Conservation (phyloP, 2,797 vertebrate genomes). For the Micromesistius poutassou region DNA sequence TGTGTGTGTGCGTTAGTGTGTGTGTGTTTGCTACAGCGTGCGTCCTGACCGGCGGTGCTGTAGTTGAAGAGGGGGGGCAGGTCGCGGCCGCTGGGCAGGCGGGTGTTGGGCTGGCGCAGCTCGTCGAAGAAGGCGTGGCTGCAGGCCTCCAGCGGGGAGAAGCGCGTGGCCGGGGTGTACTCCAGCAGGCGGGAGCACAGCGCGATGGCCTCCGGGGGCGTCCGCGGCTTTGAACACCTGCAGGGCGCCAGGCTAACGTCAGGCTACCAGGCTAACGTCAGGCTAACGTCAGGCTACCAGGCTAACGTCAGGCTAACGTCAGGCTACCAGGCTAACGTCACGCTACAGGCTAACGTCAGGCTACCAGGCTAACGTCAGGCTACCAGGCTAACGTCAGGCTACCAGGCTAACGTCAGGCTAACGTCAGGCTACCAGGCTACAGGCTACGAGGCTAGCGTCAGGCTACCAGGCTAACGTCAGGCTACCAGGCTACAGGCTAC, state of each 20-base stretch:
- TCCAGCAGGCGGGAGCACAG: conserved; percentile 96
- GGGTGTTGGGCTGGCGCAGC: conserved; percentile 96
- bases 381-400: no score
- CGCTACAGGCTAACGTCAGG: no score
- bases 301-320: no score
- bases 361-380: no score
- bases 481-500: no score
- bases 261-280: neutral
- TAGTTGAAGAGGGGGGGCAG: conserved; percentile 99
- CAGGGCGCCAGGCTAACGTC: neutral
- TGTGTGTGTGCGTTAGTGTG: neutral
- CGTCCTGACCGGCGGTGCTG: conserved; percentile 90
- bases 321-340: no score
- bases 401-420: no score
- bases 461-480: no score
- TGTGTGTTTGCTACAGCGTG: no score
- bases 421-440: no score
- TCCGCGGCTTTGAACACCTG: conserved; percentile 98
- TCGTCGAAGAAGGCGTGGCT: conserved; percentile 99
- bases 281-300: no score
- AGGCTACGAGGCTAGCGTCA: no score
- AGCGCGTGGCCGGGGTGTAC: conserved; percentile 94
- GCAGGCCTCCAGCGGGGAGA: conserved; percentile 96
- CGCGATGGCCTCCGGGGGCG: conserved; percentile 95
- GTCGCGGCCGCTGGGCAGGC: conserved; percentile 97